Conservation (phyloP, 1,140 invertebrate species). For the Dufourea novaeangliae region DNA sequence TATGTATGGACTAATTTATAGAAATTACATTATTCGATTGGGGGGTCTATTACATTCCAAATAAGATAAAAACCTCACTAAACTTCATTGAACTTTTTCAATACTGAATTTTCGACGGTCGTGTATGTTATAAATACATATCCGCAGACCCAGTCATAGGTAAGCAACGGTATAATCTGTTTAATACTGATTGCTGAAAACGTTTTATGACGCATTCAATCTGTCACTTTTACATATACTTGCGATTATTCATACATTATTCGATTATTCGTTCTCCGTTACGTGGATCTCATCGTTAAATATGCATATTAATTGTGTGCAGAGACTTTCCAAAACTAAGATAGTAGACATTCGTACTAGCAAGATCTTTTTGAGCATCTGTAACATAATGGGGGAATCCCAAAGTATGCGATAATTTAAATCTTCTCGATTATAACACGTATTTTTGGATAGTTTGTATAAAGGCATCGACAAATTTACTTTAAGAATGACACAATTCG, state of each 20-base stretch:
- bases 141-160: not conserved
- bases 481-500: no score
- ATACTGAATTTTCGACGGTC: not conserved
- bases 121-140: not conserved
- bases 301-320: not conserved
- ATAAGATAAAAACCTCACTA: no score
- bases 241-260: conserved; percentile 22
- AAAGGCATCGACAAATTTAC: not conserved
- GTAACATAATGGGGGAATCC: not conserved
- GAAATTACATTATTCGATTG: no score
- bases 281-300: conserved; percentile 25
- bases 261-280: conserved; percentile 32
- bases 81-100: no score
- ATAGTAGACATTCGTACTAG: not conserved
- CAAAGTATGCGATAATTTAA: not conserved
- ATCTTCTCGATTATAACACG: not conserved
- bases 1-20: no score
- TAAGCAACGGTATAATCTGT: conserved; percentile 61
- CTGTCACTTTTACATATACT: conserved; percentile 21
- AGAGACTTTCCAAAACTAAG: not conserved
- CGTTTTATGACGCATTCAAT: conserved; percentile 21
- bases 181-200: conserved; percentile 61
- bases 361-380: not conserved
- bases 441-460: not conserved
- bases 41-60: no score